Evolutionary conservation across 2,113 vertebrate species (phyloP), one percentile per base, ranked within the genome.

Genomic region (Sialia sialis): DNA sequence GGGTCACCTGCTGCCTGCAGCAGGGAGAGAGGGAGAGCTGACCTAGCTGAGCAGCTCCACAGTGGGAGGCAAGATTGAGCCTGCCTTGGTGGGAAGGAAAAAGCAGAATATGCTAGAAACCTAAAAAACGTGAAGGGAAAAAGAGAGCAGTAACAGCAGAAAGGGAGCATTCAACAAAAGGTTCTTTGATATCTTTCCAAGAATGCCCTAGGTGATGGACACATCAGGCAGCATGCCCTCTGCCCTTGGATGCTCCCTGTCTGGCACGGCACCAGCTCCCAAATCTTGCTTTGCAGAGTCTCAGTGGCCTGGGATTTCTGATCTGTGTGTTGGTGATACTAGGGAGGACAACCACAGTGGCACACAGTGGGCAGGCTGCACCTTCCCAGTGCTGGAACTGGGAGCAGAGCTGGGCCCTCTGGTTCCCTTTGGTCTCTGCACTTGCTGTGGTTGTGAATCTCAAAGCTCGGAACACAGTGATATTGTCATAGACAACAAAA

Each of bases 181-280:
- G 8, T 43, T 34, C 10, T 69, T 89, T 66, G 32, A 8, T 44
- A 6, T 23, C 27, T 21, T 30, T 59, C 22, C 16, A 16, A 12
- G 30, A 38, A 11, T 3, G 1, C 22, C 25, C 17, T 2, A 4
- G 16, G 38, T 56, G 46, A 34, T 21, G 0, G 5, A 25, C 27
- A 18, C 19, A 7, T 30, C 16, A 1, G 5, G 44, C 29, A 73
- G 25, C 0, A 1, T 7, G 3, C 3, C 29, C 25, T 64, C 38
- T 63, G 69, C 38, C 27, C 44, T 56, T 0, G 0, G 26, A 5
- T 66, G n/a, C 36, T 87, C 16, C 30, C 1, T 5, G 18, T 48
- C 17, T 18, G 29, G 44, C 30, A 22, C 0, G 0, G 10, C 25
- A 76, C 25, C n/a, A 34, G 44, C 21, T 88, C 51, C 32, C 18